Base-by-base conservation (phyloP, 2,797 vertebrate species). In the Masticophis lateralis region DNA sequence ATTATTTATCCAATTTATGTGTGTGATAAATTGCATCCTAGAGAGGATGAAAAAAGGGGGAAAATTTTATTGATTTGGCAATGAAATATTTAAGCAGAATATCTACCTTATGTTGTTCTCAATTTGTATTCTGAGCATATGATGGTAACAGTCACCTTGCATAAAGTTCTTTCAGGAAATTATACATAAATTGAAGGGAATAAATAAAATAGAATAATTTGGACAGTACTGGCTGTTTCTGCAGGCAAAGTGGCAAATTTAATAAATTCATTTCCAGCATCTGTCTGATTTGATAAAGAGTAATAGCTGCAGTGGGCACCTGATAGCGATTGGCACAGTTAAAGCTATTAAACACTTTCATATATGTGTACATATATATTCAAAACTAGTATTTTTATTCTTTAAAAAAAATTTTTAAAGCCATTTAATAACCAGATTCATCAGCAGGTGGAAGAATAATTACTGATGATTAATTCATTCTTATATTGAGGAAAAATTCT, bases 231-330 rank as follows among this genome's bases (percentile, higher is more conserved):
- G 53, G 0, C 83, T 32, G 92, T 60, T 94, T 95, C 95, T 93
- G 22, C 61, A 92, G 95, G 93, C 91, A 90, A 92, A 53, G 18
- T 93, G 92, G 60, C 88, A 91, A 91, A 95, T 92, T 91, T 89
- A 94, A 92, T 97, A 92, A 95, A 63, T 92, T 97, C 94, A 47
- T 86, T 96, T 95, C 89, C 93, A 87, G 59, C 92, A 86, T 88
- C 83, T 95, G 93, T 94, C 91, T 96, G 90, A 94, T 96, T 94
- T 95, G 93, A 95, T 96, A 95, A 95, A 43, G 74, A 91, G 74
- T 91, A 95, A 92, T 86, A 91, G 18, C 66, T 93, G 66, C 37
- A 66, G 86, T 87, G 60, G 27, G 89, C 53, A 94, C 61, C 20
- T 91, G 60, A 94, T 87, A 93, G 47, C 13, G 55, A 94, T 60